Conservation (phyloP, 2,888 invertebrate genomes). For the Ennomos quercinarius region DNA sequence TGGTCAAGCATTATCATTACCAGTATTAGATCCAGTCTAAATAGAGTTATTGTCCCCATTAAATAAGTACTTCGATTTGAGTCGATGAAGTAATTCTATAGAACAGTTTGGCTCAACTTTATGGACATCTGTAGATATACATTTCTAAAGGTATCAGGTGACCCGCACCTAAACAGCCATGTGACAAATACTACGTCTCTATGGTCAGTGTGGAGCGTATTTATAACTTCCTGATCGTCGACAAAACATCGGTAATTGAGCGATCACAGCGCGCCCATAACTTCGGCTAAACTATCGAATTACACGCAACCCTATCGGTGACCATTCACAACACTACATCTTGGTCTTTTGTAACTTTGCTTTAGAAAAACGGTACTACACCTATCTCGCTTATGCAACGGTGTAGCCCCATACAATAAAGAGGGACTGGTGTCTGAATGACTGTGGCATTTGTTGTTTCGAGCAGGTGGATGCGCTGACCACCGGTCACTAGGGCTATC, state of each 20-base stretch:
- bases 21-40: not conserved
- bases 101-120: conserved; percentile 18
- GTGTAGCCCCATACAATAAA: conserved; percentile 28
- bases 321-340: conserved; percentile 51
- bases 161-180: conserved; percentile 25
- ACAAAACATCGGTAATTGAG: conserved; percentile 79
- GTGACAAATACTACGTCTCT: conserved; percentile 32
- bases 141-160: conserved; percentile 26
- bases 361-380: conserved; percentile 48
- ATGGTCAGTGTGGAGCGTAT: conserved; percentile 54
- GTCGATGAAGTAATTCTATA: conserved; percentile 27
- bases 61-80: not conserved
- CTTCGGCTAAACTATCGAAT: conserved; percentile 74
- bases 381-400: conserved; percentile 44
- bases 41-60: not conserved
- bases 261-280: conserved; percentile 72
- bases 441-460: conserved; percentile 44
- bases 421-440: conserved; percentile 45
- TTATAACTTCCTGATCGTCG: conserved; percentile 75
- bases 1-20: too few relatives aligned
- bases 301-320: conserved; percentile 68
- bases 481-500: conserved; percentile 77
- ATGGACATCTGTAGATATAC: conserved; percentile 24
- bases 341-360: conserved; percentile 52
- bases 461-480: conserved; percentile 75